Evolutionary conservation across 2,888 invertebrate genomes (phyloP), one percentile per base, ranked within the genome.

Genomic region (Rotaria macrura): DNA sequence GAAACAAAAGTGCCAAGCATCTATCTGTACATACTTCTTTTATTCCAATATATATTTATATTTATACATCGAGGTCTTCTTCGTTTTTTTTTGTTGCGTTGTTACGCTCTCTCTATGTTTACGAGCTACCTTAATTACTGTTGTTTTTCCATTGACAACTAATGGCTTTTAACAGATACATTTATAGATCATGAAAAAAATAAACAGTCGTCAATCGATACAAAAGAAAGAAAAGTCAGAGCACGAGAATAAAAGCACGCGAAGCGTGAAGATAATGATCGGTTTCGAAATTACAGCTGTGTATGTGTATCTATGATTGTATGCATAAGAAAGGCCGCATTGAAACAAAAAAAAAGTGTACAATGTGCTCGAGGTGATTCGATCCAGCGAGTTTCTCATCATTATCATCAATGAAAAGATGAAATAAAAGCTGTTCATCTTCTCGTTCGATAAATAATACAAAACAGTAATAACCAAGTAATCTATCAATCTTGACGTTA

Each of bases 181-280:
- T 38, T 34, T 65, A 38, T 65, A 65, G 34, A 65, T 65, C 65
- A 65, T n/a, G 65, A 65, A 49, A 49, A 49, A 34, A 65, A 34
- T 65, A 43, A 79, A 79, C 79, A 43, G 23, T 40, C 43, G 43
- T 79, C 79, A 43, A 43, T 79, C 43, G 25, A 43, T 79, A n/a
- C 14, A 25, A 40, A 25, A n/a, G 5, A 23, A 43, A 79, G 43
- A 43, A 79, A 34, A 65, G 65, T 65, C 65, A 65, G 34, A 65
- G 65, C 34, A 34, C 34, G 43, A 40, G 43, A 43, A 43, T 40
- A 43, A n/a, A 43, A 43, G 43, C 43, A 79, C 43, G 23, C 79
- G 43, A 79, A 79, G 79, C 79, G 79, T 79, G 79, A 79, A 79
- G 79, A 79, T 79, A 79, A 79, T 79, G 79, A 79, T 79, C 79